Evolutionary conservation across 2,888 invertebrate genomes (phyloP), one percentile per base, ranked within the genome.

Genomic region (Drosophila peninsularis): DNA sequence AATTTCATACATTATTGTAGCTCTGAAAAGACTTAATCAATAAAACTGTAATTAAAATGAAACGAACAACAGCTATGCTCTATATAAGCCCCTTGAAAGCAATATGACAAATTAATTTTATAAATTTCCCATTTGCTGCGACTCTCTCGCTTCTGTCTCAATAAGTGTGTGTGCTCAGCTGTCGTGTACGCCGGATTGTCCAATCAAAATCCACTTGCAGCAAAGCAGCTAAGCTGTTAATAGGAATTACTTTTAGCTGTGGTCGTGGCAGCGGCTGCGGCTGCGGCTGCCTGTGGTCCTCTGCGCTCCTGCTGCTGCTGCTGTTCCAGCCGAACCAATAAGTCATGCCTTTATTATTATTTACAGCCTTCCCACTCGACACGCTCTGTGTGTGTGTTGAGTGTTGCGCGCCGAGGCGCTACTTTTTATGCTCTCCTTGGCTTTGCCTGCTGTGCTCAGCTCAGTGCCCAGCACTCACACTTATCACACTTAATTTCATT

Each of bases 401-500:
- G 47, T 32, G 47, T 6, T 34, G 21, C 24, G 45, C n/a, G 58
- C 41, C 34, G 14, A 44, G 57, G 30, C 27, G 53, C 53, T 19
- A 39, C 39, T 39, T 44, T 39, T 62, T 50, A 60, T 62, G 64
- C 54, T 60, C 42, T 36, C 17, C 41, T 17, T 54, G 32, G 19
- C 6, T 47, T 49, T 53, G 17, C 32, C 44, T 36, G 56, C 44
- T 32, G 37, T 47, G 27, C 53, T 53, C 50, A 42, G 27, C 53
- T 53, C 50, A 42, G 42, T 42, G 41, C 44, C 30, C 50, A 55
- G 54, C 64, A 63, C 77, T 66, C 69, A 69, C 62, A 77, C 81
- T 79, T 83, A 83, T 86, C 75, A 71, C 84, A 81, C 81, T 81
- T 83, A 83, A 84, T 84, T 87, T 84, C 87, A 84, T 84, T 84